Base-by-base conservation (phyloP, 2,888 invertebrate genomes). In the Parascotia fuliginaria region DNA sequence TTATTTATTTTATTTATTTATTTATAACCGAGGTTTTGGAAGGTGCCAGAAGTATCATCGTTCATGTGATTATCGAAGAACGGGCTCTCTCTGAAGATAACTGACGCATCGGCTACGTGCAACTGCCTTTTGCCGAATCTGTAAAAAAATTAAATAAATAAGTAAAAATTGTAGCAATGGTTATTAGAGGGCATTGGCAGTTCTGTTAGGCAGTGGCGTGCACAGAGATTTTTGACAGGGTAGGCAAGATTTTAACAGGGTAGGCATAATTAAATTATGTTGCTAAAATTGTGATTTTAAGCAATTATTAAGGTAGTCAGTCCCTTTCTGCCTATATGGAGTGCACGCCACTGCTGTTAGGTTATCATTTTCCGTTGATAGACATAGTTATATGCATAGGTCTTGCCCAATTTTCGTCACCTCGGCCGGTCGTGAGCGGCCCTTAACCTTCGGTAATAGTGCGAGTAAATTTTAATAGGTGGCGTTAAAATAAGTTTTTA, bases 61-160 rank as follows among this genome's bases (percentile, higher is more conserved):
- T 85, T 81, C 24, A 79, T 57, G 24, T 70, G 69, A 58, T 84
- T 77, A 5, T 88, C 89, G 62, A 87, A 83, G 48, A 84, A 81
- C 0, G 91, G 91, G 6, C 85, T 84, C 65, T 92, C 90, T 53
- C 83, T 72, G 74, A 89, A 91, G 60, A 87, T 86, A 0, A 89
- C 88, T 0, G 91, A 90, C 0, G 89, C 85, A 59, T 90, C 91
- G 1, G 90, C 83, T 81, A 90, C 86, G 56, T 85, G 91, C 89
- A 88, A 89, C 63, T 89, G 91, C 29, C 91, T 68, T 59, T 92
- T 92, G 34, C 91, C 91, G 48, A 88, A 92, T 81, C 91, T 92
- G 85, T 34, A 77, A 85, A 51, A 44, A 59, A 64, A 67, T n/a
- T n/a, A 59, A 49, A 27, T 38, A 15, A 9, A 4, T n/a, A 12